Conservation (phyloP, 2,113 vertebrate species). For the Falcunculus frontatus region DNA sequence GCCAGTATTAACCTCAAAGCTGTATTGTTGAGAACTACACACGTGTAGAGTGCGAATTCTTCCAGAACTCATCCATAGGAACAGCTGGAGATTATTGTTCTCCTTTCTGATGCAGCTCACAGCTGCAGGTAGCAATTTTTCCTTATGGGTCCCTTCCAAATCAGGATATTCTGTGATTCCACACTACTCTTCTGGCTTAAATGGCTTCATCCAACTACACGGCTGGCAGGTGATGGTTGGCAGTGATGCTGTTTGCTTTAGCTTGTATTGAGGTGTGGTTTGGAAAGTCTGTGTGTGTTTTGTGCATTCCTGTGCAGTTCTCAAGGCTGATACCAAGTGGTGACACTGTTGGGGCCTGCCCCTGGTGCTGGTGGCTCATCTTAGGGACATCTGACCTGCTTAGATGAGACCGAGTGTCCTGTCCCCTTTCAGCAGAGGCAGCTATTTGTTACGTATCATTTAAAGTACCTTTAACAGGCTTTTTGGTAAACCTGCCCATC, state of each 20-base stretch:
- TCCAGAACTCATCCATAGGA: background rate
- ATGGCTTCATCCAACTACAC: background rate
- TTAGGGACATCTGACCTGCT: constrained; percentile 6
- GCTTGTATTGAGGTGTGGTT: background rate
- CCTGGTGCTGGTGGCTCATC: background rate
- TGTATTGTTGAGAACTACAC: background rate
- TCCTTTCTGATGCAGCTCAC: fast-evolving
- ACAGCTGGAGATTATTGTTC: fast-evolving
- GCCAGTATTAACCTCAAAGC: background rate
- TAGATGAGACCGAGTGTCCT: constrained; percentile 49
- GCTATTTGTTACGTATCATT: constrained; percentile 12
- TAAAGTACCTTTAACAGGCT: constrained; percentile 40
- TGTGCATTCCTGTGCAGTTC: background rate
- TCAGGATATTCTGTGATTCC: background rate
- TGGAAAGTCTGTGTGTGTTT: background rate
- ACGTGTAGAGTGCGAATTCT: background rate
- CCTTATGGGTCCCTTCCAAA: background rate
- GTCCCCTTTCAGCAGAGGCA: constrained; percentile 3
- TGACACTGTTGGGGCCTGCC: background rate
- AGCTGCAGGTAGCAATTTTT: background rate
- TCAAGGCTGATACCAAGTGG: background rate
- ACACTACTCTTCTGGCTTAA: background rate
- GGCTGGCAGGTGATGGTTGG: background rate
- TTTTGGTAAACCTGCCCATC: constrained; percentile 55
- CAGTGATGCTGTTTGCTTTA: background rate